Evolutionary conservation across 2,797 vertebrate species (phyloP).

Genomic region (Danio kyathit): DNA sequence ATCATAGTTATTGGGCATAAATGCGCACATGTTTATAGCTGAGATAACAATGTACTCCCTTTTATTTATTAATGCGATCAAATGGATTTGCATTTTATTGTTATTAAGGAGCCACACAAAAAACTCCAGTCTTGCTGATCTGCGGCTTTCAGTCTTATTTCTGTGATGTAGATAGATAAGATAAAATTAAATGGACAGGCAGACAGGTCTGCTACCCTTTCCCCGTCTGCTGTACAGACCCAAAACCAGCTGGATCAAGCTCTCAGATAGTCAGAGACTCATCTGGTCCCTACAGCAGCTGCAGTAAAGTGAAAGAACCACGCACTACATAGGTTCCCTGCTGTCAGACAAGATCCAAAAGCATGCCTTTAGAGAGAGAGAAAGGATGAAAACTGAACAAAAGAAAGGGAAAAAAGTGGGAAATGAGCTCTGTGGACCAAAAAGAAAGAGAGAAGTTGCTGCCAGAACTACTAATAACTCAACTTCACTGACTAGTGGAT

Average conservation of each 20-base stretch:
- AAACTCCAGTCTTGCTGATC: constrained; percentile 61
- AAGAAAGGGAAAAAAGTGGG: constrained; percentile 46
- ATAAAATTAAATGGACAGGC: constrained; percentile 41
- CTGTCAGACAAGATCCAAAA: constrained; percentile 85
- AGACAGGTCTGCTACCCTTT: constrained; percentile 56
- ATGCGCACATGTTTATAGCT: constrained; percentile 58
- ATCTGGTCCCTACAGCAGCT: constrained; percentile 78
- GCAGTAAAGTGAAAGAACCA: constrained; percentile 82
- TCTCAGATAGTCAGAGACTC: constrained; percentile 73
- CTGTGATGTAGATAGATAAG: constrained; percentile 66
- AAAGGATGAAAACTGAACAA: constrained; percentile 59
- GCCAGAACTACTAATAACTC: not conserved
- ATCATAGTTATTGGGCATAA: constrained; percentile 65
- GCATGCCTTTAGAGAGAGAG: constrained; percentile 77
- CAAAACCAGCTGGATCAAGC: constrained; percentile 80
- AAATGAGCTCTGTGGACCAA: not conserved
- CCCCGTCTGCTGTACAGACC: constrained; percentile 64
- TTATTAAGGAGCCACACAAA: constrained; percentile 51
- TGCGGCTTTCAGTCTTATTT: constrained; percentile 68
- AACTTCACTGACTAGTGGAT: not conserved
- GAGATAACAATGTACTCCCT: constrained; percentile 49
- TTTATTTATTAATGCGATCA: constrained; percentile 66
- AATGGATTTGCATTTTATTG: constrained; percentile 51
- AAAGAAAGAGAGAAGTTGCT: not conserved
- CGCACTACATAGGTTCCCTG: constrained; percentile 82